Conservation (phyloP, 1,140 invertebrate species). For the Cyphomyrmex costatus region DNA sequence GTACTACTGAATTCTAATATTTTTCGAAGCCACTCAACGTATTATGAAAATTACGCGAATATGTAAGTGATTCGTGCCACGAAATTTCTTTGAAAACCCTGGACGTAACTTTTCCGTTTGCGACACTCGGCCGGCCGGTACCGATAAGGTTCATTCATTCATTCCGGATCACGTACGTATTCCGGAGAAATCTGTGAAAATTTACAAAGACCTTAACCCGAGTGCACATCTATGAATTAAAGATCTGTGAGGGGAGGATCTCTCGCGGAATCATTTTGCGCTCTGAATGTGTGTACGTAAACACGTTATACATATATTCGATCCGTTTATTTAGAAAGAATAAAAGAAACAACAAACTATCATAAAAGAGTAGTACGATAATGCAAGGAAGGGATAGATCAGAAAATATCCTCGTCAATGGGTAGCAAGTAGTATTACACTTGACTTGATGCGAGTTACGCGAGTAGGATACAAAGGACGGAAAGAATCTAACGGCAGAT, state of each 20-base stretch:
- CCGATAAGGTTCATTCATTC: constrained; percentile 59
- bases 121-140: not conserved
- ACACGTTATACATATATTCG: constrained; percentile 13
- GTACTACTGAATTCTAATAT: constrained; percentile 45
- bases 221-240: constrained; percentile 64
- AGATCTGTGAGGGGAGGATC: constrained; percentile 30
- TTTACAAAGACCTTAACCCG: constrained; percentile 60
- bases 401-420: not conserved
- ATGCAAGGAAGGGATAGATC: not conserved
- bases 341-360: not conserved
- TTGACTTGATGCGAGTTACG: not conserved
- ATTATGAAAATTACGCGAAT: constrained; percentile 59
- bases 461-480: not conserved
- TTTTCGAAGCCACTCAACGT: constrained; percentile 54
- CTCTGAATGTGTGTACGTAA: constrained; percentile 35
- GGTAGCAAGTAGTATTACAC: not conserved
- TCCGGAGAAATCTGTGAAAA: constrained; percentile 49
- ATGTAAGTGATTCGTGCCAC: constrained; percentile 55
- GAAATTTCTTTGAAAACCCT: constrained; percentile 21
- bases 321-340: not conserved
- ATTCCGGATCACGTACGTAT: constrained; percentile 63
- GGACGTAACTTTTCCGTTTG: constrained; percentile 45
- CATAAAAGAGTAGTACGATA: not conserved
- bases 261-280: constrained; percentile 40
- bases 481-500: not conserved